Evolutionary conservation across 2,797 vertebrate genomes (phyloP), one percentile per base, ranked within the genome.

Genomic region (Pteropus rufus): DNA sequence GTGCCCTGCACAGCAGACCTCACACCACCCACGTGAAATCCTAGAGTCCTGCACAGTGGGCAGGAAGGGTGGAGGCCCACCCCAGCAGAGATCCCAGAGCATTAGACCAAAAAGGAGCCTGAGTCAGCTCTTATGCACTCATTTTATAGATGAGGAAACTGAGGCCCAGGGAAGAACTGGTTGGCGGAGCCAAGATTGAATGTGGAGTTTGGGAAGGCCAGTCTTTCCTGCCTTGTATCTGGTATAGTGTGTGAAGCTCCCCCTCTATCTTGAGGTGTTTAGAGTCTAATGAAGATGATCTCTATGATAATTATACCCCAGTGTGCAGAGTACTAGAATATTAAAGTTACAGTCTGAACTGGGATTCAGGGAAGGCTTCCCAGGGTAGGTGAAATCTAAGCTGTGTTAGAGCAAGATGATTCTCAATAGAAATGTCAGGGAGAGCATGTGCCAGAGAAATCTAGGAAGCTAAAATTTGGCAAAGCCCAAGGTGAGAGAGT

Each of bases 21-120:
- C 41, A 7, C 1, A 3, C 34, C 75, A 36, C 2, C 15, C 39
- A 70, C 5, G 0, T 0, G 3, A 7, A 14, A 7, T 69, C 36
- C 69, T 1, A 0, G 14, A 58, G 21, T 39, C 89, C 34, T 3
- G 3, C 67, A 72, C 0, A 0, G 56, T 18, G 54, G 39, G 34
- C 41, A 4, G 8, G n/a, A 36, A 72, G 31, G 16, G 41, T 44
- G 19, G 24, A 54, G 36, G 39, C 23, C 81, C 31, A 83, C 36
- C 7, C 62, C 54, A 23, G 52, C 72, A 36, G 49, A 14, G 26
- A 58, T 39, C 49, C 44, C 10, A 6, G 36, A 26, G 44, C 26
- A 7, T 56, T 19, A 39, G 76, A 26, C n/a, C 3, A 0, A 49
- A 79, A 39, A 69, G 21, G 84, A 65, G 29, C 12, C 44, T 62